Evolutionary conservation across 2,797 vertebrate genomes (phyloP).

Genomic region (Enteromius radiatus): DNA sequence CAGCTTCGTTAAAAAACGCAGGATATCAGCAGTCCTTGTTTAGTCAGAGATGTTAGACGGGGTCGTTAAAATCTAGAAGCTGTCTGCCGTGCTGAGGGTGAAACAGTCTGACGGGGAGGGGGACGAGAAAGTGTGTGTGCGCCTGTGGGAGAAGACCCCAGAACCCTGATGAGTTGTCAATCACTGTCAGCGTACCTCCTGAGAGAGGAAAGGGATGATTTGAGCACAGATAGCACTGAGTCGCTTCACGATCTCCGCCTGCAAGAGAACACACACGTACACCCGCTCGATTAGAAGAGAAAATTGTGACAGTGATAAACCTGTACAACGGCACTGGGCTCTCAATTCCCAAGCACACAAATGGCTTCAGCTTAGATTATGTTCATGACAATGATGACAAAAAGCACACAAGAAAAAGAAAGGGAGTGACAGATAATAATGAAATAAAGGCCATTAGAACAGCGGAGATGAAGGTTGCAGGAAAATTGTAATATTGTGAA

Average conservation of each 20-base stretch:
- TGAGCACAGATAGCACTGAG: conserved; percentile 99
- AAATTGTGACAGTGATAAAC: conserved; percentile 49
- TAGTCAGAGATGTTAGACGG: conserved; percentile 24
- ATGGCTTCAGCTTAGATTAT: conserved; percentile 27
- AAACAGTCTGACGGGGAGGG: conserved; percentile 24
- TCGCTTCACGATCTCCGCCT: conserved; percentile 99
- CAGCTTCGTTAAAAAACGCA: conserved; percentile 14
- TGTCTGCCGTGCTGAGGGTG: conserved; percentile 31
- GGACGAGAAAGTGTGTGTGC: conserved; percentile 31
- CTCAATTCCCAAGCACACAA: conserved; percentile 40
- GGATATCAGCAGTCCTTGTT: conserved; percentile 30
- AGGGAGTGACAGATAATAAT: conserved; percentile 16
- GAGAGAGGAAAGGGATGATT: conserved; percentile 99
- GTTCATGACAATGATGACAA: conserved; percentile 28
- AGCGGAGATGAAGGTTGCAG: conserved; percentile 23
- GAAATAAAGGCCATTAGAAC: conserved; percentile 24
- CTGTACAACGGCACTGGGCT: conserved; percentile 35
- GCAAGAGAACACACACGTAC: conserved; percentile 70
- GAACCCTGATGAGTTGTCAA: conserved; percentile 53
- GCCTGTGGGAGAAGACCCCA: conserved; percentile 45
- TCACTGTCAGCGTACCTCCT: conserved; percentile 86
- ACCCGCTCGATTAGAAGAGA: conserved; percentile 48
- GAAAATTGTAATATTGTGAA: conserved; percentile 10
- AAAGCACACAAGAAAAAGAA: background rate
- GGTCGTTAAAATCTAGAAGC: conserved; percentile 46